Evolutionary conservation across 2,888 invertebrate species (phyloP).

Genomic region (Elmis aenea): DNA sequence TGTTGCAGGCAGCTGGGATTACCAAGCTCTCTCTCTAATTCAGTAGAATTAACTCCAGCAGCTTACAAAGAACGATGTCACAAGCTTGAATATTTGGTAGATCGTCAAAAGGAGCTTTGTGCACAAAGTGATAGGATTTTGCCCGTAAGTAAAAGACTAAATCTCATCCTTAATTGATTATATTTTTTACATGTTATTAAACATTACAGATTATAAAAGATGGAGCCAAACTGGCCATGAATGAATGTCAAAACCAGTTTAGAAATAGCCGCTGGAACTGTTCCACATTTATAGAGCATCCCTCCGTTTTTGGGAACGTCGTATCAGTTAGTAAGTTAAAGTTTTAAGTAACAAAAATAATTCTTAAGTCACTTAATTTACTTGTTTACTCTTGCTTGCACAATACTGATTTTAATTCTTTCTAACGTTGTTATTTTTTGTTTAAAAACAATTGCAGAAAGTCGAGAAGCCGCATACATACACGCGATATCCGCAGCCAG

Average conservation of each 20-base stretch:
- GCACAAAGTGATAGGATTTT: slow-evolving; percentile 66
- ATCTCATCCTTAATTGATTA: no score
- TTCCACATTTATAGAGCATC: slow-evolving; percentile 67
- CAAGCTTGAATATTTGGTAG: slow-evolving; percentile 63
- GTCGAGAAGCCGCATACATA: slow-evolving; percentile 84
- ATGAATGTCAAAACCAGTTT: slow-evolving; percentile 89
- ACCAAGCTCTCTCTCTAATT: slow-evolving; percentile 38
- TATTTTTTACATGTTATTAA: background rate
- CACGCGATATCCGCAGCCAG: slow-evolving; percentile 86
- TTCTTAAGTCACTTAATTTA: no score
- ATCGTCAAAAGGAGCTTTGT: slow-evolving; percentile 72
- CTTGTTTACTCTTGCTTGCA: background rate
- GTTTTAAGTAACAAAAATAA: no score
- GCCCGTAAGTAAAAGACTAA: slow-evolving; percentile 48
- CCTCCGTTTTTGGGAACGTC: slow-evolving; percentile 77
- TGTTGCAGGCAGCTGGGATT: slow-evolving; percentile 46
- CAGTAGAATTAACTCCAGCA: slow-evolving; percentile 39
- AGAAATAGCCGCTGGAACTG: slow-evolving; percentile 86
- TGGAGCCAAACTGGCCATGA: slow-evolving; percentile 79
- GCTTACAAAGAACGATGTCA: slow-evolving; percentile 64
- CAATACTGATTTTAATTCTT: background rate
- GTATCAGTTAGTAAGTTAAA: slow-evolving; percentile 73
- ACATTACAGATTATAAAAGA: slow-evolving; percentile 66
- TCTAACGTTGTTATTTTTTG: background rate
- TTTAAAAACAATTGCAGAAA: slow-evolving; percentile 57